Base-by-base conservation (phyloP, 1,140 invertebrate genomes). In the Rhizoglyphus robini region DNA sequence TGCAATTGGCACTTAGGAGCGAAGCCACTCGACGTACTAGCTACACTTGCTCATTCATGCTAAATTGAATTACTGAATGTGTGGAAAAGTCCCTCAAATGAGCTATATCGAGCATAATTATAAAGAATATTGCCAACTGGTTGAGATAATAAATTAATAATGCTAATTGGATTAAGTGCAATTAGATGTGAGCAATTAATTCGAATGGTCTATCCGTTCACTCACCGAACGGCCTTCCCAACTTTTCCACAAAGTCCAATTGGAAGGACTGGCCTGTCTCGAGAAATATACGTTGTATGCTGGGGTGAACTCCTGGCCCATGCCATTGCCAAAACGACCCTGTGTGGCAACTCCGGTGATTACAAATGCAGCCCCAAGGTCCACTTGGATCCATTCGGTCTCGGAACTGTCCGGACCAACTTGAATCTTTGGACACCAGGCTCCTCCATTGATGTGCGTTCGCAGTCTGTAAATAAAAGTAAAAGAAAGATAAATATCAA, bases 361-460 rank as follows among this genome's bases (percentile, higher is more conserved):
- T 54, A 90, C 82, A 72, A 88, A 84, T 59, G 90, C 80, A 54
- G 78, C 77, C 62, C 82, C 81, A 49, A 96, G 78, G 74, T 93
- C 85, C 59, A 96, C 83, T 79, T 96, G 87, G 18, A 96, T 77
- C 81, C 86, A 95, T 75, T 96, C 92, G 18, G 85, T 82, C n/a
- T 62, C 65, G 8, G 36, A 66, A 20, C 3, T 65, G 8, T n/a
- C 27, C 3, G 57, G 18, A 20, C 86, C 88, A 36, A 95, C 86
- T 77, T 88, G 86, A 62, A 84, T 81, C 72, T 85, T 83, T 0
- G 92, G 92, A 79, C 92, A 96, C 92, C 92, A 96, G 0, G 92
- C 92, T n/a, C 92, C 92, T 31, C 91, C 88, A 70, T 88, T 86
- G 68, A 84, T 84, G 73, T 96, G 89, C 68, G 84, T 83, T 65